These are phyloP conservation scores for Lepisosteus oculatus DNA, from an alignment of 2,113 vertebrate species.

Conservation along the genomic window DNA sequence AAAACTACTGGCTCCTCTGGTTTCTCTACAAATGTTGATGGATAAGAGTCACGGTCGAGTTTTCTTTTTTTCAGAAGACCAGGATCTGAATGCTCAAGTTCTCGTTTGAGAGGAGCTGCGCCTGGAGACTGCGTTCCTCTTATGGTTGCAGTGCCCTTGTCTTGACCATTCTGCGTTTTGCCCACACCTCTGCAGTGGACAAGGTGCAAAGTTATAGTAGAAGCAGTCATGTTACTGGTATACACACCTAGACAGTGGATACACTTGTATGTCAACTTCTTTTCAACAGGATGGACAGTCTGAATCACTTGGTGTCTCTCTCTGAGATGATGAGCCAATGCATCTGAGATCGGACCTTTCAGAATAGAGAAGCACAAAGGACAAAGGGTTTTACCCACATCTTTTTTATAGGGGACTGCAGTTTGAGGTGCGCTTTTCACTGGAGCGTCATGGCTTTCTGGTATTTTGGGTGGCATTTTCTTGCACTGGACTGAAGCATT, in stretches of 20 bases:
- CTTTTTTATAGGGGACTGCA: slow-evolving; percentile 93
- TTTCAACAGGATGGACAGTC: slow-evolving; percentile 96
- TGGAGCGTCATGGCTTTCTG: slow-evolving; percentile 62
- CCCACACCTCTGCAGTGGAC: slow-evolving; percentile 96
- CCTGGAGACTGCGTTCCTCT: slow-evolving; percentile 71
- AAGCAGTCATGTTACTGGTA: slow-evolving; percentile 98
- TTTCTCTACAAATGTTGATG: slow-evolving; percentile 74
- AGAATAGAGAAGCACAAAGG: slow-evolving; percentile 96
- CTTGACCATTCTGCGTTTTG: slow-evolving; percentile 92
- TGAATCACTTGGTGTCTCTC: slow-evolving; percentile 96
- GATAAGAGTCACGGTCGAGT: slow-evolving; percentile 67
- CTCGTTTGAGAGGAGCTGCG: slow-evolving; percentile 73
- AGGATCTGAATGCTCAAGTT: slow-evolving; percentile 72
- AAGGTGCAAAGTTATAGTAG: slow-evolving; percentile 92
- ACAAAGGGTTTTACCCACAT: slow-evolving; percentile 94
- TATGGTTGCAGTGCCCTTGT: slow-evolving; percentile 71
- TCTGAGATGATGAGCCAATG: slow-evolving; percentile 89
- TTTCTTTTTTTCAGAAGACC: slow-evolving; percentile 80
- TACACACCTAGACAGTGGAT: slow-evolving; percentile 97
- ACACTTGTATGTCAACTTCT: slow-evolving; percentile 96
- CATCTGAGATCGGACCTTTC: slow-evolving; percentile 95
- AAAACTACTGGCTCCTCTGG: slow-evolving; percentile 85
- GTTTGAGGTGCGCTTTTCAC: slow-evolving; percentile 80
- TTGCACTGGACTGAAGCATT: slow-evolving; percentile 65
- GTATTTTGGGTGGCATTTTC: slow-evolving; percentile 79